Percentiles rank a stretch among this genome's conserved stretches.
These are phyloP conservation scores for Hydrochoerus hydrochaeris DNA, from an alignment of 2,113 vertebrate genomes.

Conservation along the genomic window DNA sequence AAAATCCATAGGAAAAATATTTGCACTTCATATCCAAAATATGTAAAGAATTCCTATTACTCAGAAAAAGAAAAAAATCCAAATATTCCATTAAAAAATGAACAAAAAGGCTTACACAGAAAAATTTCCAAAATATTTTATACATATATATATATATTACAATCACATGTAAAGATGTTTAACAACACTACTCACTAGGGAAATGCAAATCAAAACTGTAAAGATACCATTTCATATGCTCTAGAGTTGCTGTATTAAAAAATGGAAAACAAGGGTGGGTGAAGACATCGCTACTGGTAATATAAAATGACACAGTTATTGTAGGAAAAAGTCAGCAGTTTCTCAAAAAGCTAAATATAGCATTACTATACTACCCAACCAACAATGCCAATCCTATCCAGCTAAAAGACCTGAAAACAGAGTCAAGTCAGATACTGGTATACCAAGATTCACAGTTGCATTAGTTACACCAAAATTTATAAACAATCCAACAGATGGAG, in stretches of 20 bases:
- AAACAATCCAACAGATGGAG: not conserved
- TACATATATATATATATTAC: constrained; percentile 1
- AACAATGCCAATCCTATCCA: constrained; percentile 1
- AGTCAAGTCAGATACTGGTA: not conserved
- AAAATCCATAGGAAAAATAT: not conserved
- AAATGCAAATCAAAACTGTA: constrained; percentile 31
- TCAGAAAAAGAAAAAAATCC: not conserved
- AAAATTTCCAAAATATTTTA: not conserved
- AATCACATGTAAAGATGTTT: constrained; percentile 34
- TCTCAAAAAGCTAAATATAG: constrained; percentile 29
- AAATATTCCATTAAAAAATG: not conserved
- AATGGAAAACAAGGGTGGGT: not conserved
- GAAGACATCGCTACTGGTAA: not conserved
- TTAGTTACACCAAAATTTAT: not conserved
- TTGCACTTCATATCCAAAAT: constrained; percentile 17
- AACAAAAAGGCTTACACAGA: not conserved
- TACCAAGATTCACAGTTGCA: constrained; percentile 19
- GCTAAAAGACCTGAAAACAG: not conserved
- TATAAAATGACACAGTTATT: not conserved
- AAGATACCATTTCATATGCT: not conserved
- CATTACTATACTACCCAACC: not conserved
- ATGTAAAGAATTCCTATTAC: not conserved
- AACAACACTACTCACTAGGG: not conserved
- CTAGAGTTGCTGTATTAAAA: constrained; percentile 8
- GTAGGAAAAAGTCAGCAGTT: not conserved